Conservation (phyloP, 2,888 invertebrate species). For the Drosophila mettleri region DNA sequence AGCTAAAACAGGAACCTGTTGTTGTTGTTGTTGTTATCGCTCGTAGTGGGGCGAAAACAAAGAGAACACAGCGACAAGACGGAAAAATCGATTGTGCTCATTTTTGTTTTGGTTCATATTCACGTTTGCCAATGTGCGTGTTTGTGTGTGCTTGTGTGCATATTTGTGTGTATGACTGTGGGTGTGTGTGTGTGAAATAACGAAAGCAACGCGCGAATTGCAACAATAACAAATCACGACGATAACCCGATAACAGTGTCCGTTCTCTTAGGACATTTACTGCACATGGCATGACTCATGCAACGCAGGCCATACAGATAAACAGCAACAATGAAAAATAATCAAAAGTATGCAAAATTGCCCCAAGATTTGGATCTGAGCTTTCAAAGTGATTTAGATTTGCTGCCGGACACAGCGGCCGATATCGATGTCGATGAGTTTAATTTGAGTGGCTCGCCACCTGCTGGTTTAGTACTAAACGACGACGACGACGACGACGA, state of each 20-base stretch:
- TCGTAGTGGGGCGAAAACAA: slow-evolving; percentile 40
- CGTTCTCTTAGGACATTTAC: slow-evolving; percentile 22
- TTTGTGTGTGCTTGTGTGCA: slow-evolving; percentile 19
- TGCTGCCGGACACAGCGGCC: slow-evolving; percentile 76
- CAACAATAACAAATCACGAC: slow-evolving; percentile 47
- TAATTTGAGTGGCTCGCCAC: slow-evolving; percentile 58
- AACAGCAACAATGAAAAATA: slow-evolving; percentile 82
- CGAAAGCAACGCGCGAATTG: slow-evolving; percentile 34
- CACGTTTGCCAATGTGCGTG: slow-evolving; percentile 15
- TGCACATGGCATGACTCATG: slow-evolving; percentile 68
- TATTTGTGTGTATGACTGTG: not conserved
- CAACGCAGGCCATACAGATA: slow-evolving; percentile 28
- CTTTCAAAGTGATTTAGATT: slow-evolving; percentile 82
- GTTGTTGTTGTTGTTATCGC: slow-evolving; percentile 49
- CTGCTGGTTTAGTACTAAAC: slow-evolving; percentile 60
- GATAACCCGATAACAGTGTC: slow-evolving; percentile 52
- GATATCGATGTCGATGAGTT: slow-evolving; percentile 75
- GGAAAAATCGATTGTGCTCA: slow-evolving; percentile 83
- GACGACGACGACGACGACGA: slow-evolving; percentile 58
- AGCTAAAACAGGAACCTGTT: slow-evolving; percentile 60
- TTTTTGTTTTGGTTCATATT: slow-evolving; percentile 74
- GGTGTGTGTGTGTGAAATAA: slow-evolving; percentile 13
- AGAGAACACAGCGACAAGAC: slow-evolving; percentile 42
- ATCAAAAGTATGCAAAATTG: slow-evolving; percentile 84
- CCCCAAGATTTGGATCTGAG: slow-evolving; percentile 85